These are phyloP conservation scores for Carabus problematicus DNA, from an alignment of 2,888 invertebrate genomes.

Conservation along the genomic window DNA sequence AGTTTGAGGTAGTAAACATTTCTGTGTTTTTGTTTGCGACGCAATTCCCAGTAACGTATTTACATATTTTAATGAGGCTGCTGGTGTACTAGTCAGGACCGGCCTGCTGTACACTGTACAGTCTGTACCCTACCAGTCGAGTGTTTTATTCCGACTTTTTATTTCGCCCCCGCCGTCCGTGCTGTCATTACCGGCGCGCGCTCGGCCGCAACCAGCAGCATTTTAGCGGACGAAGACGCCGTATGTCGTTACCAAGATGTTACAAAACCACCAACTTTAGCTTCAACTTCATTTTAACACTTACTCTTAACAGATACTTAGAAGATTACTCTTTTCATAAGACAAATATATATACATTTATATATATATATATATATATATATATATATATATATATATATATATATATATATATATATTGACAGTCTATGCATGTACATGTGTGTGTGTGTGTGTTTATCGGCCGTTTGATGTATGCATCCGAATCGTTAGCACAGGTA, in stretches of 20 bases:
- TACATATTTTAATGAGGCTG: constrained; percentile 56
- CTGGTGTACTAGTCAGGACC: constrained; percentile 22
- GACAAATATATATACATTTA: too few species aligned
- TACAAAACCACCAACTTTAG: too few species aligned
- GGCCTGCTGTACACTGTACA: not conserved
- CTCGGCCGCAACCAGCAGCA: too few species aligned
- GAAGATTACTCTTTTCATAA: not conserved
- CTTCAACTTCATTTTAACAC: not conserved
- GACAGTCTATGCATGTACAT: too few species aligned
- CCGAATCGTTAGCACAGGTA: constrained; percentile 34
- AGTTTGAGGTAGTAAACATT: constrained; percentile 44
- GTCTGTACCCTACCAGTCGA: constrained; percentile 7
- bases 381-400: too few species aligned
- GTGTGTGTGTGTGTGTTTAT: constrained; percentile 27
- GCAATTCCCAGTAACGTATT: constrained; percentile 53
- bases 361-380: too few species aligned
- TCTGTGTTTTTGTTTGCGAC: constrained; percentile 54
- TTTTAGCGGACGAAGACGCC: too few species aligned
- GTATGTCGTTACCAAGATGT: too few species aligned
- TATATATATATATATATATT: too few species aligned
- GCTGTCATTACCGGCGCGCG: too few species aligned
- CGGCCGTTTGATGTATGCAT: constrained; percentile 36
- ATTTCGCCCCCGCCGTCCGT: not conserved
- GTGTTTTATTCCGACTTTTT: constrained; percentile 21
- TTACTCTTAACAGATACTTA: constrained; percentile 1